Evolutionary conservation across 2,797 vertebrate species (phyloP), one percentile per base, ranked within the genome.

Genomic region (Cynopterus sphinx): DNA sequence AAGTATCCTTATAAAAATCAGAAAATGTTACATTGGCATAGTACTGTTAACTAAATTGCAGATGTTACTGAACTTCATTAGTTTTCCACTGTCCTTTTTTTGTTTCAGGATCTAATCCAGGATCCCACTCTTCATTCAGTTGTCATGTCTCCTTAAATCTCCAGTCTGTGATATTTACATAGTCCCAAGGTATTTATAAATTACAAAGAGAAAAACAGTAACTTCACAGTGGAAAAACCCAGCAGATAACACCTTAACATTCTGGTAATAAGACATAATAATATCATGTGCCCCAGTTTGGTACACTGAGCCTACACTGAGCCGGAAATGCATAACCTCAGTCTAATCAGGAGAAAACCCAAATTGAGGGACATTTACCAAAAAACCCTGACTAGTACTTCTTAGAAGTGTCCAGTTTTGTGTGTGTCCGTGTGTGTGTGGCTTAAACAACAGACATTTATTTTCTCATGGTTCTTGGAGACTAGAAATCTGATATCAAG

Each of bases 51-150:
- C 15, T 61, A 16, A 61, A 22, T 49, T 41, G 8, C 1, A 70
- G 90, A 67, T 22, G 9, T 36, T 41, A 6, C 1, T 71, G 19
- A 70, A 57, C n/a, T 67, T 51, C 31, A 1, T 79, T 39, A 39
- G 7, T 84, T 74, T 89, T 84, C 71, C 49, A 33, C 81, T 83
- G 3, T 43, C 53, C n/a, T 55, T 61, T 93, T 86, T 78, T 33
- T 85, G 88, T 95, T 92, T 93, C 39, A 87, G 89, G 78, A n/a
- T 81, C 43, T 84, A 57, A 55, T 68, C 33, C 51, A n/a, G 49
- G 55, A 82, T 15, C 53, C 28, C 11, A 39, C 26, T n/a, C 53
- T 49, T 12, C 9, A 12, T 77, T 68, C 84, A 61, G 17, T 88
- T 79, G 53, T 89, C 39, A 4, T 12, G 31, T 79, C 65, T 83